Evolutionary conservation across 2,888 invertebrate genomes (phyloP), one percentile per base, ranked within the genome.

Genomic region (Disparrhopalites patrizii): DNA sequence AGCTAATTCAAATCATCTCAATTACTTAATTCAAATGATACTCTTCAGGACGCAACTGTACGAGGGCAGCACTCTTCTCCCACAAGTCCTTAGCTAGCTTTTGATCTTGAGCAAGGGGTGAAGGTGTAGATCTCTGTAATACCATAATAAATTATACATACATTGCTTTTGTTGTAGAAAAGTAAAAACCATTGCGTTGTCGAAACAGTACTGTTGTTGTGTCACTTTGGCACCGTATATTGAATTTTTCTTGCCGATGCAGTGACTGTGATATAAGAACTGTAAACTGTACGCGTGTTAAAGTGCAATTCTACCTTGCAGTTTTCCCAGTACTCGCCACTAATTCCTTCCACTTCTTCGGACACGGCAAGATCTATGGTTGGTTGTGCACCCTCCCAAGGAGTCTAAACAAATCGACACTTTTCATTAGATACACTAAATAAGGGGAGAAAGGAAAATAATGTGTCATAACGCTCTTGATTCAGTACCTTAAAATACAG

Each of bases 321-420:
- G 63, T 78, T 77, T 15, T 71, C 74, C 69, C 76, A 78, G 58
- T 78, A 78, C n/a, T 76, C 61, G 10, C 77, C 77, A 18, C 70
- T 73, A 5, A 71, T 60, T 20, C 74, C 73, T 8, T 75, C 73
- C 15, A 76, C 72, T 40, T 78, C 76, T 27, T 77, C 76, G 1
- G 76, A 68, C 15, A 77, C 76, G 28, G 75, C 73, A 25, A 75
- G 63, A 68, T 76, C 65, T 47, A 78, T 73, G 1, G 72, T 66
- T 7, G 78, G 77, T 51, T 74, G 74, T 25, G 75, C 75, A 28
- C 74, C 75, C 69, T 75, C 75, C 52, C 69, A 61, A 28, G 75
- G 75, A n/a, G 72, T 74, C 75, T 75, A 58, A 25, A 64, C 52
- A 55, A 62, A 57, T 38, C 4, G 18, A 15, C n/a, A 20, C 8